Base-by-base conservation (phyloP, 2,113 vertebrate genomes). In the Callocephalon fimbriatum region DNA sequence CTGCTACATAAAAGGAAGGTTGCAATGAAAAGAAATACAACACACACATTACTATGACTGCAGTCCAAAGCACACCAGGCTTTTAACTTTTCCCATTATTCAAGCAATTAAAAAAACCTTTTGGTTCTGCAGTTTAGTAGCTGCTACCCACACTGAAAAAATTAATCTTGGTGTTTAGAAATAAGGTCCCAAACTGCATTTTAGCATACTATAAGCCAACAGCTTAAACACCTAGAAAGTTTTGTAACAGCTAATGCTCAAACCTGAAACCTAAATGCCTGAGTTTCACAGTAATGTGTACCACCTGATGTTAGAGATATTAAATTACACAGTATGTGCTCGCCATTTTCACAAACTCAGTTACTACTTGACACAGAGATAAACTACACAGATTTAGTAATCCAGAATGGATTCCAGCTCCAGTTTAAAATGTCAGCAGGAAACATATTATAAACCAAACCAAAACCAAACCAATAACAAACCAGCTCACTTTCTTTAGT, bases 401-500 rank as follows among this genome's bases (percentile, higher is more conserved):
- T 23, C 31, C 47, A 66, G 27, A 53, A 58, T 32, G 13, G 25
- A 44, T 50, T 50, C 61, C 13, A 40, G 67, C 50, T 44, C 50
- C 61, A 44, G 47, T 76, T 21, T 25, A 66, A 47, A 5, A 37
- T 63, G 38, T 35, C 37, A 70, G 19, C 2, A 78, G 26, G 22
- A 74, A 67, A 76, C 9, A 13, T 12, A 27, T 22, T 1, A 48
- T 23, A 56, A 53, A 53, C 26, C 51, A 18, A 27, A 53, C 22
- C 13, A 56, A 44, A 56, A n/a, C 31, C 32, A 56, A 56, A 58
- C 32, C 54, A 58, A 58, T n/a, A 62, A 1, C 22, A 80, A 16
- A 62, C 2, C 19, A 76, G 0, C 0, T 82, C 32, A 5, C 3
- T 45, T 14, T n/a, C 13, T 56, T 35, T 2, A 76, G 15, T 66